Conservation (phyloP, 1,140 invertebrate species). For the Danaus plexippus region DNA sequence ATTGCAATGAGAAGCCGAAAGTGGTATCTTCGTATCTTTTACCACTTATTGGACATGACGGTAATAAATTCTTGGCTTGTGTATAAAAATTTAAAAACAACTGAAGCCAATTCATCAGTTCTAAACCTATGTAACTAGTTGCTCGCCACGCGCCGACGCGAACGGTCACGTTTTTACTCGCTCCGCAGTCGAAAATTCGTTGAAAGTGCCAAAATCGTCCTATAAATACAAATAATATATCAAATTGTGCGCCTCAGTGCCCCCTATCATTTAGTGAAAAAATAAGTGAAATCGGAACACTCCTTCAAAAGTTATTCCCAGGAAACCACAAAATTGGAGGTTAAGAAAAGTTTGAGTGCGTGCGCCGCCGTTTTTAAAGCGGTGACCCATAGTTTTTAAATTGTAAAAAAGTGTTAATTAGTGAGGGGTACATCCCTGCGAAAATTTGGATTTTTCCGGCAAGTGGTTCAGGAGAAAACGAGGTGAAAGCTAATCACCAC, state of each 20-base stretch:
- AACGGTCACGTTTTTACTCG: too few species aligned
- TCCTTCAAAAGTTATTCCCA: neutral
- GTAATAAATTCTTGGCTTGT: constrained; percentile 36
- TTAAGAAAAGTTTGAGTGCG: neutral
- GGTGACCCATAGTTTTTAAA: too few species aligned
- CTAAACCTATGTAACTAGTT: constrained; percentile 32
- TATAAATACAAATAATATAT: too few species aligned
- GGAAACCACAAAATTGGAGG: neutral
- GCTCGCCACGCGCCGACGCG: too few species aligned
- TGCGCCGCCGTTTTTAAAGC: too few species aligned
- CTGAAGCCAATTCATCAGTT: constrained; percentile 27
- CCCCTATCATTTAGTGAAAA: too few species aligned
- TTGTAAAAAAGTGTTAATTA: too few species aligned
- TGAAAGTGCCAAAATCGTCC: too few species aligned
- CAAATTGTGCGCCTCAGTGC: too few species aligned
- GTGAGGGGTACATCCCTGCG: too few species aligned
- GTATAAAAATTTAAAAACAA: constrained; percentile 33
- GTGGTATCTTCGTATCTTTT: constrained; percentile 60
- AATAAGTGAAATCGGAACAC: neutral
- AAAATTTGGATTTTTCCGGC: neutral
- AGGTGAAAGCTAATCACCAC: neutral
- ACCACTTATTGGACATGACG: constrained; percentile 58
- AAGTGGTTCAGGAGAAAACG: neutral
- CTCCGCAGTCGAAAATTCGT: too few species aligned
- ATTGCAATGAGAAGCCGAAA: constrained; percentile 50